These are phyloP conservation scores for Girardinichthys multiradiatus DNA, from an alignment of 2,113 vertebrate genomes.

Conservation along the genomic window DNA sequence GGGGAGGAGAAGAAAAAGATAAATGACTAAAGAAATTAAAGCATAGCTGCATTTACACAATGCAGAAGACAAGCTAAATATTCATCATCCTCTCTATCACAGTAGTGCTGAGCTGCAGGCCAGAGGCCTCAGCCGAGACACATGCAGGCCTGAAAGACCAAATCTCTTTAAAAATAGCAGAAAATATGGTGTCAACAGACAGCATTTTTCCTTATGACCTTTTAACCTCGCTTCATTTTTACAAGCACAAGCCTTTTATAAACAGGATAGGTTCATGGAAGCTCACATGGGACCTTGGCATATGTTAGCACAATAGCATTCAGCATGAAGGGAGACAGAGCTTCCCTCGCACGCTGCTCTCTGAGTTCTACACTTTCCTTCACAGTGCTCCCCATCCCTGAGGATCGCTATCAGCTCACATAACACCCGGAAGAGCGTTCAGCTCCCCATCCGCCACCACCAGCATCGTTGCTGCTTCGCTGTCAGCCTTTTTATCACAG, in stretches of 20 bases:
- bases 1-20: conserved; percentile 68
- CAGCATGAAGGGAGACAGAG: conserved; percentile 41
- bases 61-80: conserved; percentile 65
- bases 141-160: conserved; percentile 23
- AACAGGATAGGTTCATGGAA: conserved; percentile 47
- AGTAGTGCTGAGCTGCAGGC: conserved; percentile 45
- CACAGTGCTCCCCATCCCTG: conserved; percentile 47
- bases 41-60: conserved; percentile 74
- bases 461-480: conserved; percentile 37
- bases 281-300: conserved; percentile 43
- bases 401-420: conserved; percentile 71
- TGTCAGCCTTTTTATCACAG: conserved; percentile 48
- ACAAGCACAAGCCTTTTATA: conserved; percentile 31
- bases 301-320: conserved; percentile 25
- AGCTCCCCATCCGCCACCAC: conserved; percentile 30
- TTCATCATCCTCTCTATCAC: conserved; percentile 62
- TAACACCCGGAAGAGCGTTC: conserved; percentile 67
- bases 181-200: conserved; percentile 7
- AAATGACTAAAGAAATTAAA: conserved; percentile 78
- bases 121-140: conserved; percentile 47
- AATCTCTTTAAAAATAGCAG: conserved; percentile 27
- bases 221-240: conserved; percentile 26
- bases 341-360: conserved; percentile 52
- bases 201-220: neutral
- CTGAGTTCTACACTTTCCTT: conserved; percentile 41